Base-by-base conservation (phyloP, 2,888 invertebrate species). In the Melinopterus prodromus region DNA sequence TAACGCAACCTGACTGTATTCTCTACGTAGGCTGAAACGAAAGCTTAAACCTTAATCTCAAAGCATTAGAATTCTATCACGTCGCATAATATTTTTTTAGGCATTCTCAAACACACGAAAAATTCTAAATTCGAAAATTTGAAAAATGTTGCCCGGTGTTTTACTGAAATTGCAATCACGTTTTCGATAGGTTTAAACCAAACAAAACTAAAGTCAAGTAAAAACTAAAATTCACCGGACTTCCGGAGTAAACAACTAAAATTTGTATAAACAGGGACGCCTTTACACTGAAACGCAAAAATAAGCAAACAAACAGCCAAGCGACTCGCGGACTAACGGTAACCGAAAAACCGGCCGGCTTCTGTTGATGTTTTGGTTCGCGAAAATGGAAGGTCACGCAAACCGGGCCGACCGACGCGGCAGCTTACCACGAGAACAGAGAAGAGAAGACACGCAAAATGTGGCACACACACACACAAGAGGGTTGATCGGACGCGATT, bases 401-500 rank as follows among this genome's bases (percentile, higher is more conserved):
- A 38, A 38, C n/a, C 53, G 69, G n/a, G 69, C 12, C 76, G 16
- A 12, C 12, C 77, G 12, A n/a, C 69, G 12, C 16, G n/a, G 37
- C 69, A 16, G 7, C n/a, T 16, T 70, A 14, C 37, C 6, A 70
- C 71, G 77, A 38, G 70, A 38, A 77, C n/a, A 77, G 71, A 26
- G 6, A 53, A n/a, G 75, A 35, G 9, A 36, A 69, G 69, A 16
- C 53, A n/a, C 12, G 76, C 76, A 37, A 78, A 71, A 53, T 71
- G 78, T 71, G 71, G 71, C 26, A 53, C 53, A 53, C n/a, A n/a
- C n/a, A 12, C 2, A 53, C 53, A 78, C 53, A 72, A 53, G 53
- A 77, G 77, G 80, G 78, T 78, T 78, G 78, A 12, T 53, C 53
- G 35, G 37, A 85, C 85, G 85, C 83, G 84, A 76, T 82, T 71